Evolutionary conservation across 2,888 invertebrate species (phyloP).

Genomic region (Apodemia duryi): DNA sequence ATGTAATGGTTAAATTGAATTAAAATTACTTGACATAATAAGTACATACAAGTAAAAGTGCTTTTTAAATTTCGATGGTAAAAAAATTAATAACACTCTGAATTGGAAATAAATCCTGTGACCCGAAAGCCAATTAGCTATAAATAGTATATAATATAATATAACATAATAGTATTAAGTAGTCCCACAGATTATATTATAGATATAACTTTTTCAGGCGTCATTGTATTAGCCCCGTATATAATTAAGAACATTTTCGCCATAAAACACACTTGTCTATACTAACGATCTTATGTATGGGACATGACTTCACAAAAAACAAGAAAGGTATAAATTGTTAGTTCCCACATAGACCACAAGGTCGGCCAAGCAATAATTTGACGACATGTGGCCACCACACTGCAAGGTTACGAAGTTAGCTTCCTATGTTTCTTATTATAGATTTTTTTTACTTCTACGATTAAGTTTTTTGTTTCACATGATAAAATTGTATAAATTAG

Average conservation of each 20-base stretch:
- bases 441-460: conserved; percentile 20
- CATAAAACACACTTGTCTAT: conserved; percentile 7
- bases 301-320: conserved; percentile 55
- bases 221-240: too few species aligned
- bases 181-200: too few species aligned
- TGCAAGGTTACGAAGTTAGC: conserved; percentile 53
- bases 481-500: conserved; percentile 14
- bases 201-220: too few species aligned
- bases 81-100: too few species aligned
- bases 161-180: too few species aligned
- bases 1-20: too few species aligned
- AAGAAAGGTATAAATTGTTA: conserved; percentile 42
- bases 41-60: too few species aligned
- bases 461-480: conserved; percentile 15
- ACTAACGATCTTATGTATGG: conserved; percentile 46
- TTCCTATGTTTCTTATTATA: conserved; percentile 33
- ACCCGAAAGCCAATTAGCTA: too few species aligned
- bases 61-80: too few species aligned
- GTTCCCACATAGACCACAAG: conserved; percentile 69
- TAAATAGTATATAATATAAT: too few species aligned
- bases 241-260: neutral
- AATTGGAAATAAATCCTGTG: too few species aligned
- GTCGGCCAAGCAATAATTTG: conserved; percentile 52
- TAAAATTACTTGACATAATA: too few species aligned
- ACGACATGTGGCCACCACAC: conserved; percentile 68